These are phyloP conservation scores for Chrysochloris asiatica DNA, from an alignment of 2,113 vertebrate genomes.

Conservation along the genomic window DNA sequence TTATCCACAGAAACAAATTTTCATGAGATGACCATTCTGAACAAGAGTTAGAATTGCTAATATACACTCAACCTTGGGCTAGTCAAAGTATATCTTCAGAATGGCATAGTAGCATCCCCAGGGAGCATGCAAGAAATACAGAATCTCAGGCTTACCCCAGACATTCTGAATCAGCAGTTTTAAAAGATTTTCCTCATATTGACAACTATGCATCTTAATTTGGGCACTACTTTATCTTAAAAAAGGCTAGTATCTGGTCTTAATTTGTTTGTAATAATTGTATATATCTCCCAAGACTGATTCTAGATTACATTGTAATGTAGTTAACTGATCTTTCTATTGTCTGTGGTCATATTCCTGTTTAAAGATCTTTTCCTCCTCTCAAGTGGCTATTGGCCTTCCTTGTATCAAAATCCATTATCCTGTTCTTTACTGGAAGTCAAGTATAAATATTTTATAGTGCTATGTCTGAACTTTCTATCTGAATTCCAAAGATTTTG, in stretches of 20 bases:
- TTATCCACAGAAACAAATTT: neutral
- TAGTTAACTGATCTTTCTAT: too few species aligned
- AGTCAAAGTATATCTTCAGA: neutral
- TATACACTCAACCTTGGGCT: neutral
- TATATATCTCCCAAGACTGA: neutral
- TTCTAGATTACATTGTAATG: too few species aligned
- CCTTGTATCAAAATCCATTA: too few species aligned
- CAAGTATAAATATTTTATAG: too few species aligned
- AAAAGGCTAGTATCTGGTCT: neutral
- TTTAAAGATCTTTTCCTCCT: too few species aligned
- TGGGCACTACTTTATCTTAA: neutral
- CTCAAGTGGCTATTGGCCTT: too few species aligned
- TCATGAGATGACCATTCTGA: constrained; percentile 6
- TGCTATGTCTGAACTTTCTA: too few species aligned
- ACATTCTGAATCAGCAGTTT: constrained; percentile 25
- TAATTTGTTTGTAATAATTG: constrained; percentile 5
- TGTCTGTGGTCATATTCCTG: too few species aligned
- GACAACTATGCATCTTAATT: neutral
- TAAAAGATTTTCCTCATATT: neutral
- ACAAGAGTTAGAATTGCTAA: neutral
- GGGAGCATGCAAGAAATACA: neutral
- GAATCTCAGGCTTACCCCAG: neutral
- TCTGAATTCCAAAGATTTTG: too few species aligned
- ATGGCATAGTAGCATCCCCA: neutral
- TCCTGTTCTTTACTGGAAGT: too few species aligned